phyloP scores from a whole-genome alignment of 1,140 invertebrate genomes.

The Drosophila prosaltans region DNA sequence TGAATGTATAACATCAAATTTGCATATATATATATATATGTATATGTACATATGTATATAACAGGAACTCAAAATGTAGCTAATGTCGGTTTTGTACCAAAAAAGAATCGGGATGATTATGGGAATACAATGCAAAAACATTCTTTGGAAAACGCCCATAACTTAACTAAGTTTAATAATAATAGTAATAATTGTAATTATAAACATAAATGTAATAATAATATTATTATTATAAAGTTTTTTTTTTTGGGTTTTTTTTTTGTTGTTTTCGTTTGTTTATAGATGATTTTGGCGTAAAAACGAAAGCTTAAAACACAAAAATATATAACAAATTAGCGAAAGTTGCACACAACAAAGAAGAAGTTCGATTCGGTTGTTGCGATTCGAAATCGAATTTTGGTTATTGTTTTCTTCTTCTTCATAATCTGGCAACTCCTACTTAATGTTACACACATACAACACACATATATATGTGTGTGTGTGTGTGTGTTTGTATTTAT shows the following conservation, averaged over 20 bases:
- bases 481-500: neutral
- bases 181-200: conserved; percentile 28
- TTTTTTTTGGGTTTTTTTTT: conserved; percentile 2
- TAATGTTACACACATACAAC: neutral
- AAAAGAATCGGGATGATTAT: conserved; percentile 2
- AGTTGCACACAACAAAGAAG: conserved; percentile 25
- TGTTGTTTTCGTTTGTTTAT: conserved; percentile 17
- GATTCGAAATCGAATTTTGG: too few relatives aligned
- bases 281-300: conserved; percentile 15
- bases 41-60: neutral
- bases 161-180: conserved; percentile 11
- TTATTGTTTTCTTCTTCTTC: too few relatives aligned
- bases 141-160: conserved; percentile 10
- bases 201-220: conserved; percentile 31
- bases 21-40: neutral
- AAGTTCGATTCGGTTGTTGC: conserved; percentile 25
- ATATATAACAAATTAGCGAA: conserved; percentile 37
- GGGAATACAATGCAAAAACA: neutral
- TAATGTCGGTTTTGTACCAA: neutral
- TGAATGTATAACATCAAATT: too few relatives aligned
- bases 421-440: neutral
- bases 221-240: neutral
- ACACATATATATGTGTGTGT: neutral
- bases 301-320: conserved; percentile 44
- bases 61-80: neutral